A percentile compares a stretch with the other conserved stretches of the same genome.
phyloP scores from a whole-genome alignment of 2,113 vertebrate genomes.

The Columba janthina region DNA sequence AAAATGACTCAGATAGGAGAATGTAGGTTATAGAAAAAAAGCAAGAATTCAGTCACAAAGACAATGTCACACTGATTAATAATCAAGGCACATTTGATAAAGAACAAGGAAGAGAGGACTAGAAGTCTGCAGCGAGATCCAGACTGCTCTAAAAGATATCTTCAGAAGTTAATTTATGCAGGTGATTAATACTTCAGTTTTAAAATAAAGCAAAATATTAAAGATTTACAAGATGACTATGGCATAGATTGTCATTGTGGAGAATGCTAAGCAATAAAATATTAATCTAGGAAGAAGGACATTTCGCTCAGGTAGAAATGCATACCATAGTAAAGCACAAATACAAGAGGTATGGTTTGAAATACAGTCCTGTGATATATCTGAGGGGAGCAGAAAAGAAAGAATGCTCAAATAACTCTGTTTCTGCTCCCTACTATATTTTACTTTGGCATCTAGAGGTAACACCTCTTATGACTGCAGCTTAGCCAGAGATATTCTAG shows the following conservation, averaged over 20 bases:
- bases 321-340: not conserved
- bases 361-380: not conserved
- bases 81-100: not conserved
- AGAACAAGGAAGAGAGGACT: not conserved
- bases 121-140: not conserved
- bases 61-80: not conserved
- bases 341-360: not conserved
- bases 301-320: not conserved
- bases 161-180: not conserved
- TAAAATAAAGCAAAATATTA: not conserved
- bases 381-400: not conserved
- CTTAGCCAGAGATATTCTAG: not conserved
- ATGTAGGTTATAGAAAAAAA: not conserved
- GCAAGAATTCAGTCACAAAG: not conserved
- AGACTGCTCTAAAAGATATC: not conserved
- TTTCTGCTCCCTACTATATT: not conserved
- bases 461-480: not conserved
- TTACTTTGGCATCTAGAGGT: not conserved
- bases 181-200: not conserved
- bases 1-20: not conserved
- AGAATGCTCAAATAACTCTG: not conserved
- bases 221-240: not conserved
- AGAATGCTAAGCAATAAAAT: not conserved
- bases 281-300: not conserved
- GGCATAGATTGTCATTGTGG: not conserved